Conservation (phyloP, 1,140 invertebrate genomes). For the Bombus confusus region DNA sequence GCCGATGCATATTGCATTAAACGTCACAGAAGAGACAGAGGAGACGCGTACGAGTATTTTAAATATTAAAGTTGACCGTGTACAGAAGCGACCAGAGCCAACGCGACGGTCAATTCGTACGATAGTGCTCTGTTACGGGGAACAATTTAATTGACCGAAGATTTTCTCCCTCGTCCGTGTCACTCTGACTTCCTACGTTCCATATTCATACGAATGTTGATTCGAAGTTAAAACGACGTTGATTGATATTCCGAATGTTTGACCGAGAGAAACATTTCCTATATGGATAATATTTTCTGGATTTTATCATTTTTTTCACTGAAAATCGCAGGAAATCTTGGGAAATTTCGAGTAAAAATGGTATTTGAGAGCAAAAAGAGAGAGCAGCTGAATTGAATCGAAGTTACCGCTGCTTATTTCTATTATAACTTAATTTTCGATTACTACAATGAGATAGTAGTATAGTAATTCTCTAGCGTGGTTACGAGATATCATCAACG, state of each 20-base stretch:
- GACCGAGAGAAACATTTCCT: neutral
- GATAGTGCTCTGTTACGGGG: neutral
- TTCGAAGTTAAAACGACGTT: neutral
- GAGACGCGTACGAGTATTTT: neutral
- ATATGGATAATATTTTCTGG: too few relatives aligned
- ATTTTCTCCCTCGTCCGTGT: neutral
- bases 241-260: neutral
- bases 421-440: too few relatives aligned
- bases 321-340: too few relatives aligned
- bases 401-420: too few relatives aligned
- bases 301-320: neutral
- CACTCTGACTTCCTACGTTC: neutral
- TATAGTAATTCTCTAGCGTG: too few relatives aligned
- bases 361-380: too few relatives aligned
- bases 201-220: neutral
- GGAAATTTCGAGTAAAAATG: neutral
- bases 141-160: neutral
- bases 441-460: too few relatives aligned
- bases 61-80: constrained; percentile 15
- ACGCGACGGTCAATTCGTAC: neutral
- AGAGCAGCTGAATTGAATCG: too few relatives aligned
- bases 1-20: constrained; percentile 22
- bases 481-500: too few relatives aligned
- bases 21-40: neutral
- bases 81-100: too few relatives aligned